Conservation (phyloP, 1,140 invertebrate genomes). For the Cylas formicarius region DNA sequence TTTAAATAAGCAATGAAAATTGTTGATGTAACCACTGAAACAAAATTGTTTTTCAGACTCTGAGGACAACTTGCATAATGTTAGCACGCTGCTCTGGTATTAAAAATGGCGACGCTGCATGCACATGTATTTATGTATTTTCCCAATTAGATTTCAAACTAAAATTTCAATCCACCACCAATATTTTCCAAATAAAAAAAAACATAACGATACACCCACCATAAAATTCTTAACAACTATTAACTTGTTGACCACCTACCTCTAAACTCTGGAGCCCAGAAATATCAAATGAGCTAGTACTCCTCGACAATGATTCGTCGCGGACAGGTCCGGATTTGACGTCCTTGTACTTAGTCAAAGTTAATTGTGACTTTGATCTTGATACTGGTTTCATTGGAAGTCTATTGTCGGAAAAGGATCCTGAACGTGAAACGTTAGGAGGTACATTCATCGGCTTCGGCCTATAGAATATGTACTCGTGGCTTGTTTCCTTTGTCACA, state of each 20-base stretch:
- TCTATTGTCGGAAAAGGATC: constrained; percentile 36
- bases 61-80: too few relatives aligned
- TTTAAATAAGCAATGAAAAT: too few relatives aligned
- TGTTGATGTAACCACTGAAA: too few relatives aligned
- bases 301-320: constrained; percentile 24
- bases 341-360: constrained; percentile 30
- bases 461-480: constrained; percentile 17
- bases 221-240: background rate
- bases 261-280: constrained; percentile 41
- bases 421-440: constrained; percentile 28
- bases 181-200: background rate
- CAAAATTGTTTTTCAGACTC: too few relatives aligned
- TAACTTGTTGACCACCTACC: constrained; percentile 35
- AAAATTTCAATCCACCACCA: too few relatives aligned
- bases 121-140: too few relatives aligned
- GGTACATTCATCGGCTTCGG: background rate
- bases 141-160: too few relatives aligned
- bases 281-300: constrained; percentile 38
- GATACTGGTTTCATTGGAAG: constrained; percentile 35
- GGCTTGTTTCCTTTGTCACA: constrained; percentile 7
- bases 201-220: background rate
- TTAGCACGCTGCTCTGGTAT: too few relatives aligned
- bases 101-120: too few relatives aligned
- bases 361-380: constrained; percentile 40
- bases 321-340: constrained; percentile 9